These are phyloP conservation scores for Eubasilissa regina DNA, from an alignment of 1,140 invertebrate genomes.

Conservation along the genomic window DNA sequence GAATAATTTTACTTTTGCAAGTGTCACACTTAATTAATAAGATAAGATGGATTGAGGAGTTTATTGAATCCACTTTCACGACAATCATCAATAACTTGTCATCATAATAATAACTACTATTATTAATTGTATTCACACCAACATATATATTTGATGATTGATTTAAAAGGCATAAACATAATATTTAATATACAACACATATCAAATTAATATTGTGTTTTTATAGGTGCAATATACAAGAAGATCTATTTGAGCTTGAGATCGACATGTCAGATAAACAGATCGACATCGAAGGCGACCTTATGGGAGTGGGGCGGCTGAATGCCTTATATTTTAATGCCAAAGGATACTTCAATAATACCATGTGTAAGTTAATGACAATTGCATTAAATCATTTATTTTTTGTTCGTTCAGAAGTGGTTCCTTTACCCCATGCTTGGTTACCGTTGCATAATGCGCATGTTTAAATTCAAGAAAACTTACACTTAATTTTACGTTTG, in stretches of 20 bases:
- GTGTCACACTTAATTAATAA: too few relatives aligned
- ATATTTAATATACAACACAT: too few relatives aligned
- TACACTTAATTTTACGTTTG: too few relatives aligned
- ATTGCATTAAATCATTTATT: background rate
- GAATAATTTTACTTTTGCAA: too few relatives aligned
- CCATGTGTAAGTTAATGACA: constrained; percentile 66
- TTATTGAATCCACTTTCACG: background rate
- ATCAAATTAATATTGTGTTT: too few relatives aligned
- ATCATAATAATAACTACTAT: background rate
- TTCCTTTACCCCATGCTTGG: too few relatives aligned
- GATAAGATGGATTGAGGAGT: too few relatives aligned
- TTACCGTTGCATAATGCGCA: too few relatives aligned
- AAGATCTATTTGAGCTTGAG: constrained; percentile 71
- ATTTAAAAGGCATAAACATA: too few relatives aligned
- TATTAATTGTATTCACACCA: background rate
- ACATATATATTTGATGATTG: too few relatives aligned
- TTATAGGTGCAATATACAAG: constrained; percentile 67
- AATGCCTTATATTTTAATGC: constrained; percentile 69
- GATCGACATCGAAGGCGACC: constrained; percentile 68
- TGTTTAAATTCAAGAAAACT: background rate
- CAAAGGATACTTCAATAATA: constrained; percentile 67
- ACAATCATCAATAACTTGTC: background rate
- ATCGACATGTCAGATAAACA: constrained; percentile 71
- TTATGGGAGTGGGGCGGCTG: constrained; percentile 70
- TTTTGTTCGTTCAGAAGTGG: too few relatives aligned